phyloP scores from a whole-genome alignment of 37 sponge, comb jelly and placozoan genomes.

The Theonella swinhoei region DNA sequence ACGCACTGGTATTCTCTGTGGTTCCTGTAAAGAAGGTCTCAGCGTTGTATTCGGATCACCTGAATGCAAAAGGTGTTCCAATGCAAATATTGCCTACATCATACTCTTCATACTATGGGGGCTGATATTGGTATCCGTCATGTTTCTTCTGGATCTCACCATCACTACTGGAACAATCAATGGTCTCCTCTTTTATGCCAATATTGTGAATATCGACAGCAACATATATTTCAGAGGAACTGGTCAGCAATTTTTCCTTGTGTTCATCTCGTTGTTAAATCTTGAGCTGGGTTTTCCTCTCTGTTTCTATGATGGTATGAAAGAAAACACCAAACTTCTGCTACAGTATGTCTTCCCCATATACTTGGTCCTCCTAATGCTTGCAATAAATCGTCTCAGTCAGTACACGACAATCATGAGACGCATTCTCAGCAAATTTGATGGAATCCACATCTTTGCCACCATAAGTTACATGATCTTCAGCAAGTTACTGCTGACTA shows the following conservation, averaged over 20 bases:
- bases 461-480: constrained; percentile 58
- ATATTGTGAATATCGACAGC: constrained; percentile 22
- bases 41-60: constrained; percentile 58
- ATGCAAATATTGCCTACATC: constrained; percentile 38
- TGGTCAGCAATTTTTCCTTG: constrained; percentile 20
- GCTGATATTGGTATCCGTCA: constrained; percentile 17
- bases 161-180: constrained; percentile 46
- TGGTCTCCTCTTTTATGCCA: no score
- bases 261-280: constrained; percentile 52
- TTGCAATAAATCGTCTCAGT: constrained; percentile 21
- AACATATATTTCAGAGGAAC: constrained; percentile 23
- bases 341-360: constrained; percentile 64
- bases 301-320: constrained; percentile 76
- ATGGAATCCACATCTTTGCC: constrained; percentile 39
- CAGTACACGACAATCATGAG: constrained; percentile 4
- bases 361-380: constrained; percentile 49
- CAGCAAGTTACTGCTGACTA: constrained; percentile 35
- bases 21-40: constrained; percentile 25
- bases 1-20: constrained; percentile 64
- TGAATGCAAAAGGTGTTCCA: constrained; percentile 45
- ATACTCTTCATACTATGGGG: constrained; percentile 31
- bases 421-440: background rate
- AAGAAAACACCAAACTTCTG: constrained; percentile 40
- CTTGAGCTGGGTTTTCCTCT: no score
- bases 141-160: constrained; percentile 61